Percentiles rank a stretch among this genome's conserved stretches.
Evolutionary conservation across 2,888 invertebrate genomes (phyloP).

Genomic region (Drosophila niveifrons): DNA sequence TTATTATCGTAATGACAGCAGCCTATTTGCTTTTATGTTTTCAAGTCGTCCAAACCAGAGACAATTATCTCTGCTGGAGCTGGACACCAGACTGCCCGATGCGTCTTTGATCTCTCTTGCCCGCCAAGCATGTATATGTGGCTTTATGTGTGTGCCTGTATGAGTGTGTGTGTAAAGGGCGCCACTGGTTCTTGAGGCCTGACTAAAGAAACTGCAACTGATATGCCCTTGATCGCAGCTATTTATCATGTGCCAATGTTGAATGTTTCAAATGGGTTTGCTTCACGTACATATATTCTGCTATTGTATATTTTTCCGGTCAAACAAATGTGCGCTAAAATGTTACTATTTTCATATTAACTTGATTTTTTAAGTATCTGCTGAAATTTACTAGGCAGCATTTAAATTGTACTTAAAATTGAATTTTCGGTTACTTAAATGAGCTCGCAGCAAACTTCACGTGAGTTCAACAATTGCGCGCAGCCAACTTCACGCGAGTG

Average conservation of each 20-base stretch:
- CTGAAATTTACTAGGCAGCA: not conserved
- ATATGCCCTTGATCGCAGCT: constrained; percentile 53
- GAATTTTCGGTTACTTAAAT: constrained; percentile 11
- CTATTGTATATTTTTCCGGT: not conserved
- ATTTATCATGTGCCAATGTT: constrained; percentile 47
- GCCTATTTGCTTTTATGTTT: constrained; percentile 82
- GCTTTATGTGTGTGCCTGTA: constrained; percentile 1
- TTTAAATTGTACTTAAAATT: not conserved
- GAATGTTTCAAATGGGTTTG: constrained; percentile 26
- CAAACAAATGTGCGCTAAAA: not conserved
- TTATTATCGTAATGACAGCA: constrained; percentile 82
- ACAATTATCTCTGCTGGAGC: constrained; percentile 74
- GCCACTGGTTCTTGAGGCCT: constrained; percentile 37
- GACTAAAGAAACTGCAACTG: constrained; percentile 41
- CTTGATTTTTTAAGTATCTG: not conserved
- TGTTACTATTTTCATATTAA: not conserved
- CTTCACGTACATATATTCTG: not conserved
- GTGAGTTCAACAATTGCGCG: constrained; percentile 33
- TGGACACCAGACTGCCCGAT: constrained; percentile 49
- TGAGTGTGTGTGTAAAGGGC: constrained; percentile 32
- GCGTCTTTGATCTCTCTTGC: constrained; percentile 41
- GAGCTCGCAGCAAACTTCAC: constrained; percentile 13
- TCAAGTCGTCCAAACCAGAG: constrained; percentile 66
- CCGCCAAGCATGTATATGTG: constrained; percentile 9
- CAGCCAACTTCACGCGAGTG: constrained; percentile 53